Base-by-base conservation (phyloP, 2,797 vertebrate genomes). In the Vireo griseus region DNA sequence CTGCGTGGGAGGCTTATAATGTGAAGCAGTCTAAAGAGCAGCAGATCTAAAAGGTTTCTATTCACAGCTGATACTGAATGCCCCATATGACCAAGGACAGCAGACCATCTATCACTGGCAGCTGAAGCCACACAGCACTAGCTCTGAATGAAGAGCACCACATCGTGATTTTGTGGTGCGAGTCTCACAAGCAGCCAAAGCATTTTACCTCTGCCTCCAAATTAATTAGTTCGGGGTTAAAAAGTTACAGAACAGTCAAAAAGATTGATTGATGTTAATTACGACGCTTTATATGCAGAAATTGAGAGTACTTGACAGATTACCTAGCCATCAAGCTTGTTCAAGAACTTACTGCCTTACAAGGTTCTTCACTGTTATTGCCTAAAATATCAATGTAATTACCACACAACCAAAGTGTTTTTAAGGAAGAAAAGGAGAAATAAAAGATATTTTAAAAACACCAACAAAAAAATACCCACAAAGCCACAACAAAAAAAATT, bases 261-360 rank as follows among this genome's bases (percentile, higher is more conserved):
- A 69, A 66, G 37, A 95, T 21, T 52, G 69, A 93, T 78, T 88
- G 17, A 25, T 57, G 67, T 87, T 94, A 90, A 95, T 93, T 91
- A 96, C 4, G 6, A 94, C 92, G 28, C 20, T 92, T 82, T 55
- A 84, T 20, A 92, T 3, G 8, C 35, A 92, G 50, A 89, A 95
- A 86, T 55, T 76, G 55, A 90, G 33, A 91, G 33, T 74, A 67
- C 45, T 85, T 90, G 63, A 95, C 71, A 92, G 74, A 90, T 31
- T 76, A 84, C 51, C 57, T 81, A 95, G 61, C 29, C 54, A 31
- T 67, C 54, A 73, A 81, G 21, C 47, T 90, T 75, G 7, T 67
- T 82, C 55, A 93, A 93, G 51, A 92, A 90, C 47, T 90, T 83
- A 73, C 28, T 82, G 63, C 19, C 90, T 95, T 58, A 69, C 48